Evolutionary conservation across 1,140 invertebrate genomes (phyloP).

Genomic region (Zaprionus nigranus): DNA sequence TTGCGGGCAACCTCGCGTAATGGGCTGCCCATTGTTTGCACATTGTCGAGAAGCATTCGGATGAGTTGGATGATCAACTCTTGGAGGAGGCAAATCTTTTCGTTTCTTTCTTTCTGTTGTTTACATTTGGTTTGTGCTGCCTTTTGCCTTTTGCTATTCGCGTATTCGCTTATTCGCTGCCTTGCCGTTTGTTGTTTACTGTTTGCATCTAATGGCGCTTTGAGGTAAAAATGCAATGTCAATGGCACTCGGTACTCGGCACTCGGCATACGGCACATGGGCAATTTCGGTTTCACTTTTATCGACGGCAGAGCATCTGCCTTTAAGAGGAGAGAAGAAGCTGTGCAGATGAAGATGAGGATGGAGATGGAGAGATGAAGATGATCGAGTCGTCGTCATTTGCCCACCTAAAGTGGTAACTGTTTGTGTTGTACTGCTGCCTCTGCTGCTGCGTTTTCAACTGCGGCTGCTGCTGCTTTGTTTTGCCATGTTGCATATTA

Average conservation of each 20-base stretch:
- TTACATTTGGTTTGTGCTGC: slow-evolving; percentile 33
- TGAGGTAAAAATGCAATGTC: slow-evolving; percentile 82
- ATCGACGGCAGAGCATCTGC: slow-evolving; percentile 71
- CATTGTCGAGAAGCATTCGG: slow-evolving; percentile 36
- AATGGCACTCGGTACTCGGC: slow-evolving; percentile 69
- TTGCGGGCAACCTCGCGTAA: slow-evolving; percentile 69
- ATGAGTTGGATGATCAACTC: slow-evolving; percentile 31
- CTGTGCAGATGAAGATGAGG: not conserved
- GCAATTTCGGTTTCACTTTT: slow-evolving; percentile 81
- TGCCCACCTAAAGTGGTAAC: slow-evolving; percentile 72
- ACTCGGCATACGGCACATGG: slow-evolving; percentile 63
- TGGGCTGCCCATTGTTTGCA: slow-evolving; percentile 73
- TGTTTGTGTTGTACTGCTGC: slow-evolving; percentile 43
- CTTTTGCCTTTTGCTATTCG: not conserved
- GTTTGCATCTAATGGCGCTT: slow-evolving; percentile 78
- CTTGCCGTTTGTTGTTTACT: slow-evolving; percentile 48
- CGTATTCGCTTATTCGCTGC: too few species aligned
- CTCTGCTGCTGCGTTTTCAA: slow-evolving; percentile 26
- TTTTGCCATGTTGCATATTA: slow-evolving; percentile 70
- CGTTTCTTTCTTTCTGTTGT: slow-evolving; percentile 41
- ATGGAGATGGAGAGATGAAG: slow-evolving; percentile 47
- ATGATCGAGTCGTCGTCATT: slow-evolving; percentile 53
- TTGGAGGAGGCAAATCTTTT: slow-evolving; percentile 49
- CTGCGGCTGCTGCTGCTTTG: slow-evolving; percentile 41
- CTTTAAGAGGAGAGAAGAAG: slow-evolving; percentile 24